Evolutionary conservation across 2,113 vertebrate species (phyloP), one percentile per base, ranked within the genome.

Genomic region (Pavo muticus): DNA sequence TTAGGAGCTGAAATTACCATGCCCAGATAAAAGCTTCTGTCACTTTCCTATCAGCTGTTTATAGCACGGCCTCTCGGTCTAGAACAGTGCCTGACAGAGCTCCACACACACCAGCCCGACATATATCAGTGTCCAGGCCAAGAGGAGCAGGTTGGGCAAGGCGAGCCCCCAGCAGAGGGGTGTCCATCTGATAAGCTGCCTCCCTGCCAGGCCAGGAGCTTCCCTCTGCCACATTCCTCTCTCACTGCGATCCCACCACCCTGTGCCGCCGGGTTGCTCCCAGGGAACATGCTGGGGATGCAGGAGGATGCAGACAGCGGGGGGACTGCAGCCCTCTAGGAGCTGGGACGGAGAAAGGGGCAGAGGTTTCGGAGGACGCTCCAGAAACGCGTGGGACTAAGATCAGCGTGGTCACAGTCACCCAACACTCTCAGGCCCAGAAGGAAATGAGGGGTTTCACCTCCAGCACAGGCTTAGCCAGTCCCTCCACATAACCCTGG

Each of bases 201-300:
- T 68, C 74, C 30, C 59, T 92, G 82, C 64, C 84, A 82, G 87
- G 75, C 60, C 23, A 35, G 90, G 75, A 74, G 88, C 63, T 79
- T 52, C 84, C 93, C 85, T 54, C 85, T 64, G 90, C 72, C 76
- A 32, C 2, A 6, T 32, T 63, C 78, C 37, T 79, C 78, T 47
- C 59, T 10, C 89, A 14, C 88, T 88, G 69, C 88, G 85, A 71
- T 91, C 91, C 90, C 80, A 72, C 87, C 52, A 80, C 52, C 85
- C 52, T 52, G 82, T 1, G 0, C 72, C 76, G 24, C 72, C 74
- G 90, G 90, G 85, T 91, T 42, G 78, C 85, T 71, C 48, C 88
- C 93, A 91, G 78, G 76, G 91, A 71, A 74, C 19, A 29, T 1
- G 39, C 75, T 48, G 87, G 65, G 91, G 75, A 50, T 3, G n/a